Conservation (phyloP, 2,888 invertebrate genomes). For the Onchidella celtica region DNA sequence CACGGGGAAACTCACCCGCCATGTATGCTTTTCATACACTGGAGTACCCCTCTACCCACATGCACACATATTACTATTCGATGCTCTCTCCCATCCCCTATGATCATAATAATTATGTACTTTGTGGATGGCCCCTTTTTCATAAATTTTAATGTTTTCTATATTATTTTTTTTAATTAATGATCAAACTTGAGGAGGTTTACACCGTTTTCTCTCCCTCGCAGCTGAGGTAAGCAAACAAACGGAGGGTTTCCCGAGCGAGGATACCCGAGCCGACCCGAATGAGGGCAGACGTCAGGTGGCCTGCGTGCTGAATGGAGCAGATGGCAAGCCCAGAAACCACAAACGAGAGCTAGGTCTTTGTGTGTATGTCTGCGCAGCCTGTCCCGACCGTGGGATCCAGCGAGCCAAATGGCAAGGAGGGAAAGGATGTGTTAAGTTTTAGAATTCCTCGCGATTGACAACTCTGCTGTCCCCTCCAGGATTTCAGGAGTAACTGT, state of each 20-base stretch:
- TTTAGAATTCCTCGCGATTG: neutral
- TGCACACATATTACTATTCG: too few relatives aligned
- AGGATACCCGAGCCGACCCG: conserved; percentile 36
- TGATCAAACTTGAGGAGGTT: neutral
- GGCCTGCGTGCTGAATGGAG: conserved; percentile 43
- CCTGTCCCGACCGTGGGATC: conserved; percentile 42
- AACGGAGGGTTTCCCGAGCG: conserved; percentile 26
- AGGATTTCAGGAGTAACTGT: too few relatives aligned
- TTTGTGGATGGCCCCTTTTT: too few relatives aligned
- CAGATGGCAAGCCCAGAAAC: conserved; percentile 44
- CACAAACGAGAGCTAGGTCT: conserved; percentile 39
- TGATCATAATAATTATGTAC: too few relatives aligned
- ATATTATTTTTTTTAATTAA: neutral
- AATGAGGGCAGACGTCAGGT: conserved; percentile 43
- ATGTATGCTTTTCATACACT: too few relatives aligned
- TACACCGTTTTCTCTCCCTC: conserved; percentile 15
- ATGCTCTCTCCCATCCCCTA: neutral
- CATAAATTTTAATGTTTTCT: neutral
- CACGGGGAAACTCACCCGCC: too few relatives aligned
- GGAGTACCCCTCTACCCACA: too few relatives aligned
- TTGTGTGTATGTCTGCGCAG: conserved; percentile 36
- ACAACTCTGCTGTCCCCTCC: neutral
- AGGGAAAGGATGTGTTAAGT: neutral
- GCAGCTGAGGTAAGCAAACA: conserved; percentile 42
- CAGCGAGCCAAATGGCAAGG: neutral